A percentile compares a stretch with the other conserved stretches of the same genome.
Evolutionary conservation across 2,113 vertebrate genomes (phyloP).

Genomic region (Choloepus hoffmanni): DNA sequence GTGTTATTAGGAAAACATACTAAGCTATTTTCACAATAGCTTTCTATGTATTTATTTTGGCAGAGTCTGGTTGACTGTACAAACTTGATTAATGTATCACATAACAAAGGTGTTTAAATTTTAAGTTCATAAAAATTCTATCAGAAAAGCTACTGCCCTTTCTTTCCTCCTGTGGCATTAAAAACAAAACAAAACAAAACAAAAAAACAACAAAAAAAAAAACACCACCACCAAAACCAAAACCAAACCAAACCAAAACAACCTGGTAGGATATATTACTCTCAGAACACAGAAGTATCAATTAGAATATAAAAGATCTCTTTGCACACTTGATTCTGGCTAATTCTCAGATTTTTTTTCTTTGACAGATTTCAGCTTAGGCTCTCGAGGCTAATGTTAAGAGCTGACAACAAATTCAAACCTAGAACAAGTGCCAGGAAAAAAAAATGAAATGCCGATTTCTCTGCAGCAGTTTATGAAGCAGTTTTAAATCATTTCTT

Average conservation of each 20-base stretch:
- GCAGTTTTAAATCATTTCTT: background rate
- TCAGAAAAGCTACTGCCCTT: background rate
- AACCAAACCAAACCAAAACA: background rate
- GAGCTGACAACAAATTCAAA: slow-evolving; percentile 38
- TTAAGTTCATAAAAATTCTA: background rate
- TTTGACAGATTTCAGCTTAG: slow-evolving; percentile 39
- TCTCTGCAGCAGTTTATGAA: background rate
- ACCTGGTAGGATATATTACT: accelerated
- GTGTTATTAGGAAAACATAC: slow-evolving; percentile 5
- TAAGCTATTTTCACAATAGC: background rate
- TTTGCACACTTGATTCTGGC: background rate
- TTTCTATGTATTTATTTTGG: slow-evolving; percentile 50
- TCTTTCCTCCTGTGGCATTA: background rate
- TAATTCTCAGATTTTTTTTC: background rate
- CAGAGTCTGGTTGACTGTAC: background rate
- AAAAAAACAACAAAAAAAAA: too few relatives aligned
- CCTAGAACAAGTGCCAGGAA: background rate
- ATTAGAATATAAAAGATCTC: background rate
- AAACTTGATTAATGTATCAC: background rate
- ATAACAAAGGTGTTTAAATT: background rate
- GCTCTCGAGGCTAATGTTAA: background rate
- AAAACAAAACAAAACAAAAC: background rate
- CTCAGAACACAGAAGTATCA: background rate
- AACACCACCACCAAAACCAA: too few relatives aligned
- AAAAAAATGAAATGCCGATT: slow-evolving; percentile 49